Conservation (phyloP, 2,888 invertebrate genomes). For the Synergus itoensis region DNA sequence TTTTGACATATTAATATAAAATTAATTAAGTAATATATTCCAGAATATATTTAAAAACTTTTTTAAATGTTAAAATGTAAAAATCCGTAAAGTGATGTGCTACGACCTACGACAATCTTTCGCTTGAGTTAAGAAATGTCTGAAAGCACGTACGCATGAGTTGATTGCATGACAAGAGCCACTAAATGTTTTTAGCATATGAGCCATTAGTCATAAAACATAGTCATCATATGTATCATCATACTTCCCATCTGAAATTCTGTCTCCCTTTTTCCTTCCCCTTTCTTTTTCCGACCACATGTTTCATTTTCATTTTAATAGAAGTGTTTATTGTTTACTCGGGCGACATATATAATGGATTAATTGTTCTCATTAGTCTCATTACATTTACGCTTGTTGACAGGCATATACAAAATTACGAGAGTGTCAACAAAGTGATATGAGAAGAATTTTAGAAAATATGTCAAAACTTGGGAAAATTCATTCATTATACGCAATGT, state of each 20-base stretch:
- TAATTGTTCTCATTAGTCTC: conserved; percentile 17
- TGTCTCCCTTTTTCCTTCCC: neutral
- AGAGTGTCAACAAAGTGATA: neutral
- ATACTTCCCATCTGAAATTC: neutral
- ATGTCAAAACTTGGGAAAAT: neutral
- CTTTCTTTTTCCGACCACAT: neutral
- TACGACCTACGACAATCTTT: neutral
- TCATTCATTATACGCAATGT: neutral
- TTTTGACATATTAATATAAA: no score
- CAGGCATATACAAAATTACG: neutral
- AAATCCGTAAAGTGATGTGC: no score
- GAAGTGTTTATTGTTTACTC: conserved; percentile 18
- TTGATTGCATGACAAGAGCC: neutral
- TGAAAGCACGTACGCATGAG: neutral
- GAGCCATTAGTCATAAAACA: neutral
- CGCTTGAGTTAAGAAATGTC: neutral
- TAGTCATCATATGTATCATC: neutral
- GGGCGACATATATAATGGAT: neutral
- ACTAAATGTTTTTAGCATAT: neutral
- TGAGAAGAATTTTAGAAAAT: neutral
- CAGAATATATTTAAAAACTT: no score
- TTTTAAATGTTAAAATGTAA: no score
- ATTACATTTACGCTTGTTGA: neutral
- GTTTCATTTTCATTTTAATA: neutral
- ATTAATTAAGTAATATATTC: no score